Percentiles rank a stretch among this genome's conserved stretches.
Evolutionary conservation across 1,140 invertebrate genomes (phyloP).

Genomic region (Protaetia brevitarsis): DNA sequence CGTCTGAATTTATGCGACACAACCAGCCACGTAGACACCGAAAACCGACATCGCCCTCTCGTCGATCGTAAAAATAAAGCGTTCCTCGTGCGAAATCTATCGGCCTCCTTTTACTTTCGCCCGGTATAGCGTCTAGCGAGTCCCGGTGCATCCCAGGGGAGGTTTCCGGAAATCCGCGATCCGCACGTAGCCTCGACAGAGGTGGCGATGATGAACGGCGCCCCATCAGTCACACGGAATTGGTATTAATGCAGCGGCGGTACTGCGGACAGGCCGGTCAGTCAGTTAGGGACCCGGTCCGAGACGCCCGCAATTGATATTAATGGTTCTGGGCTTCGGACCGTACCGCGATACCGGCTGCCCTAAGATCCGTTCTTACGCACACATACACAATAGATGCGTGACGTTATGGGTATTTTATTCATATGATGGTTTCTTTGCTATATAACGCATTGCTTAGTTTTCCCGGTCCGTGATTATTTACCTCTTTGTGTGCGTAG

Average conservation of each 20-base stretch:
- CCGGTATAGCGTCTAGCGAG: no score
- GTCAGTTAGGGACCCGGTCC: slow-evolving; percentile 30
- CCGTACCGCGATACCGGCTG: background rate
- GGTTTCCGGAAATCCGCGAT: slow-evolving; percentile 35
- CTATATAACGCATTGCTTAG: background rate
- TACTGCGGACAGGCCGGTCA: slow-evolving; percentile 44
- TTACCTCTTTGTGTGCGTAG: background rate
- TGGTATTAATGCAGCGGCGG: slow-evolving; percentile 47
- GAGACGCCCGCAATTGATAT: slow-evolving; percentile 43
- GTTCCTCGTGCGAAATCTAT: slow-evolving; percentile 31
- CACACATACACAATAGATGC: slow-evolving; percentile 21
- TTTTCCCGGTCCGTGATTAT: background rate
- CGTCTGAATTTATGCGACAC: background rate
- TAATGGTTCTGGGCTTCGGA: slow-evolving; percentile 37
- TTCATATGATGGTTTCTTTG: slow-evolving; percentile 37
- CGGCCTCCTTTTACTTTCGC: slow-evolving; percentile 16
- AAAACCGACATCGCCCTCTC: slow-evolving; percentile 10
- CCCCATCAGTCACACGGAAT: slow-evolving; percentile 46
- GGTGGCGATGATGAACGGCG: slow-evolving; percentile 43
- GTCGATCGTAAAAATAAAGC: slow-evolving; percentile 17
- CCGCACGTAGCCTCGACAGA: slow-evolving; percentile 24
- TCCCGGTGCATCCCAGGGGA: slow-evolving; percentile 23
- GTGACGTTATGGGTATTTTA: slow-evolving; percentile 44
- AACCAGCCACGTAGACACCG: background rate
- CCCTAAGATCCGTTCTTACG: slow-evolving; percentile 30